Conservation (phyloP, 2,797 vertebrate genomes). For the Austrolebias charrua region DNA sequence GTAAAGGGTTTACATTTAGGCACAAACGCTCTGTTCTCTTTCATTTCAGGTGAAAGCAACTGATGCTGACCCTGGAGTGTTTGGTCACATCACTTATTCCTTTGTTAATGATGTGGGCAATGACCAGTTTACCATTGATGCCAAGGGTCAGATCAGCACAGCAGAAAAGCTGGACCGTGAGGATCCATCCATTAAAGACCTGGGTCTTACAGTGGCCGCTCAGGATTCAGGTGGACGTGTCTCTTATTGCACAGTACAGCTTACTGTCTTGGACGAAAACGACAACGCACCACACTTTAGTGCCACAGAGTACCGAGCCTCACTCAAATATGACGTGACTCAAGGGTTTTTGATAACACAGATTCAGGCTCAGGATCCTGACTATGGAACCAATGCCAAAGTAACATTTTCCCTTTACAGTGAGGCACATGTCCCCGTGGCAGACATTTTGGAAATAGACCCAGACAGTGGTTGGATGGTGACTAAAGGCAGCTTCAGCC, state of each 20-base stretch:
- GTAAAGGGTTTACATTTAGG: background rate
- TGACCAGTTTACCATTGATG: constrained; percentile 89
- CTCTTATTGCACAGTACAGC: constrained; percentile 86
- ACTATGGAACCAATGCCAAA: constrained; percentile 89
- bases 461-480: constrained; percentile 99
- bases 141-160: constrained; percentile 87
- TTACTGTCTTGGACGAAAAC: constrained; percentile 92
- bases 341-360: constrained; percentile 91
- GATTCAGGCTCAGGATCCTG: constrained; percentile 90
- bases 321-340: constrained; percentile 89
- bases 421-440: constrained; percentile 88
- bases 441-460: constrained; percentile 93
- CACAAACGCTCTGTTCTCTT: constrained; percentile 4
- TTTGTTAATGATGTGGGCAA: constrained; percentile 91
- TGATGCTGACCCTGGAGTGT: constrained; percentile 88
- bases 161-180: constrained; percentile 92
- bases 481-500: constrained; percentile 91
- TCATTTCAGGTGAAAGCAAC: constrained; percentile 82
- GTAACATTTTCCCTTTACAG: constrained; percentile 95
- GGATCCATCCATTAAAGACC: constrained; percentile 82
- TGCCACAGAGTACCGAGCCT: constrained; percentile 88
- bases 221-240: constrained; percentile 89
- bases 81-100: constrained; percentile 85
- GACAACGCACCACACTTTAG: constrained; percentile 90
- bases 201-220: constrained; percentile 85